Percentiles rank a stretch among this genome's conserved stretches.
Conservation (phyloP, 1,140 invertebrate species). For the Holotrichia oblita region DNA sequence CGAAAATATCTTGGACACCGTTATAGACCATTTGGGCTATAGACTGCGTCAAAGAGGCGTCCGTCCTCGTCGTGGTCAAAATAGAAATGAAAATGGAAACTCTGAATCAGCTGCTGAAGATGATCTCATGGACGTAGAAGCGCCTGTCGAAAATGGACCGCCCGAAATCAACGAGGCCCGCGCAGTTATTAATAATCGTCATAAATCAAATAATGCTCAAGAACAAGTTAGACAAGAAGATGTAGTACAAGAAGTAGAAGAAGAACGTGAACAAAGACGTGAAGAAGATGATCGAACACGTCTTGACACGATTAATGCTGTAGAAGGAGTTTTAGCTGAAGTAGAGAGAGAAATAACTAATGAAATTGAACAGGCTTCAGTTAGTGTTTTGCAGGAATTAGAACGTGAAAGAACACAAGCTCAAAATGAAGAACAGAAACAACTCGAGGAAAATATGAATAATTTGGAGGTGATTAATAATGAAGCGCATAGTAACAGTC, state of each 20-base stretch:
- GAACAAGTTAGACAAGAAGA: conserved; percentile 13
- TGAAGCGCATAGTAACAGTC: not conserved
- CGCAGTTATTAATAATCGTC: too few species aligned
- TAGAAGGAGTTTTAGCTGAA: not conserved
- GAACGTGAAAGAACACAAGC: conserved; percentile 38
- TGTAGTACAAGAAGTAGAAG: not conserved
- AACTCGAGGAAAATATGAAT: not conserved
- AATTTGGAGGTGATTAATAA: conserved; percentile 1
- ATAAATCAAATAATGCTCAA: conserved; percentile 17
- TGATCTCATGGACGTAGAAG: conserved; percentile 16
- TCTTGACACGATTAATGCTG: not conserved
- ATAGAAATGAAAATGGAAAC: not conserved
- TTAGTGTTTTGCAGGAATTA: conserved; percentile 4
- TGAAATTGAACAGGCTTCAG: not conserved
- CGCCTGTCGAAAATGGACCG: not conserved
- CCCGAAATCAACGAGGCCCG: conserved; percentile 14
- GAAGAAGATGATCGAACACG: not conserved
- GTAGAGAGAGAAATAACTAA: conserved; percentile 16
- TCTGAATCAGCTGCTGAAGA: conserved; percentile 19
- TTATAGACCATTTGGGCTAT: conserved; percentile 39
- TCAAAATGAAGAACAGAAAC: not conserved
- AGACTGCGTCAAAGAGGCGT: not conserved
- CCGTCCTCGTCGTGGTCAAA: not conserved
- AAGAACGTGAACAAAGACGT: not conserved
- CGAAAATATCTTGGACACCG: conserved; percentile 23